Base-by-base conservation (phyloP, 2,888 invertebrate genomes). In the Diploptera punctata region DNA sequence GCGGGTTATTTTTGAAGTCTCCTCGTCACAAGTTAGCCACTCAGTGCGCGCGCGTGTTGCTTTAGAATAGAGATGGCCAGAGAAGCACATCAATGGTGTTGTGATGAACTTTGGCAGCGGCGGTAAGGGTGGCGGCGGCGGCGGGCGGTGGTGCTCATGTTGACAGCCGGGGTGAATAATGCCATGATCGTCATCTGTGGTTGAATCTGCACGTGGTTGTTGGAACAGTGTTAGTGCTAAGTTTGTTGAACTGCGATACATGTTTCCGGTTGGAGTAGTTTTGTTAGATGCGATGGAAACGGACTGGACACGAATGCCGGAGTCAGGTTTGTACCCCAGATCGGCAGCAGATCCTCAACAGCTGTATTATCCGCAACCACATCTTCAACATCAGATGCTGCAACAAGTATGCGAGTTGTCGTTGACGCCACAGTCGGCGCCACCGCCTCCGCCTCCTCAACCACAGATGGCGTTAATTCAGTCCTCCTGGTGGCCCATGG, bases 401-500 rank as follows among this genome's bases (percentile, higher is more conserved):
- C 72, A 72, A 60, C 72, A 68, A 68, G 47, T 61, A 43, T 67
- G 67, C 47, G 44, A 72, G n/a, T 33, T 72, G 65, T 62, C 73
- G 61, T 57, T 65, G 26, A 24, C 19, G 29, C 69, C 57, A 16
- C 70, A 31, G 18, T 38, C 70, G 21, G 26, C 65, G 21, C 62
- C 43, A 19, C 62, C 49, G 19, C 70, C 49, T 7, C 70, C 62
- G 31, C 61, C 70, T 18, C 24, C 70, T 19, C 74, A 52, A 43
- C 62, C 70, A 21, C 74, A 70, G 73, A 85, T 89, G 82, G 91
- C 91, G 69, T 89, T 91, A 77, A 87, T 91, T 76, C 91, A 91
- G 83, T 76, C 79, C 21, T 77, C 78, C 18, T 79, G 80, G 79
- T 80, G 81, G 86, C 80, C 86, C 83, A 79, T 85, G 82, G 78